A percentile compares a stretch with the other conserved stretches of the same genome.
phyloP scores from a whole-genome alignment of 2,888 invertebrate species.

The Argyresthia goedartella region DNA sequence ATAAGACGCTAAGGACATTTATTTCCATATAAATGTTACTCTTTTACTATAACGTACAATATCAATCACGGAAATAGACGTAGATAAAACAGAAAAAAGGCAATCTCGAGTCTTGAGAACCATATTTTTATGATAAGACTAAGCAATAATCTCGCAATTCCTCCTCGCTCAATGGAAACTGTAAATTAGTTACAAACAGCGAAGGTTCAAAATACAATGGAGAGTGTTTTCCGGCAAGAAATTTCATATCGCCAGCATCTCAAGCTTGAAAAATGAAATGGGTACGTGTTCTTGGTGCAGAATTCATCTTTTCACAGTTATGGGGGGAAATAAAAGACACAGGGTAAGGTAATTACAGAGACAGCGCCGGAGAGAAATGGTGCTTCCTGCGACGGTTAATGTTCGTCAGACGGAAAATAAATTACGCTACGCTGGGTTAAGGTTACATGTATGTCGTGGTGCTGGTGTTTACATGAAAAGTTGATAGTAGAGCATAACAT shows the following conservation, averaged over 20 bases:
- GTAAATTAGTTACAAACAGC: neutral
- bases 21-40: neutral
- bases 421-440: too few relatives aligned
- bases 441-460: too few relatives aligned
- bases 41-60: neutral
- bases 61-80: neutral
- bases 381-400: too few relatives aligned
- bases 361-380: too few relatives aligned
- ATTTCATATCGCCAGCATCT: neutral
- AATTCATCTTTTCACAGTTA: neutral
- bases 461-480: too few relatives aligned
- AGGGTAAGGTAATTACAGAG: neutral
- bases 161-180: neutral
- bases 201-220: neutral
- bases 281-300: neutral
- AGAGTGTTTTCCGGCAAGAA: neutral
- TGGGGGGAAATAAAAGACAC: neutral
- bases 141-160: neutral
- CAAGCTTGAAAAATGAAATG: slow-evolving; percentile 3
- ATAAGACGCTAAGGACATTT: neutral
- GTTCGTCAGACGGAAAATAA: too few relatives aligned
- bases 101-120: too few relatives aligned
- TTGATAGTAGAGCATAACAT: too few relatives aligned
- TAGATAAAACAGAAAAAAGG: neutral
- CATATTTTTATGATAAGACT: neutral